These are phyloP conservation scores for Drosophila emarginata DNA, from an alignment of 2,888 invertebrate species.

Conservation along the genomic window DNA sequence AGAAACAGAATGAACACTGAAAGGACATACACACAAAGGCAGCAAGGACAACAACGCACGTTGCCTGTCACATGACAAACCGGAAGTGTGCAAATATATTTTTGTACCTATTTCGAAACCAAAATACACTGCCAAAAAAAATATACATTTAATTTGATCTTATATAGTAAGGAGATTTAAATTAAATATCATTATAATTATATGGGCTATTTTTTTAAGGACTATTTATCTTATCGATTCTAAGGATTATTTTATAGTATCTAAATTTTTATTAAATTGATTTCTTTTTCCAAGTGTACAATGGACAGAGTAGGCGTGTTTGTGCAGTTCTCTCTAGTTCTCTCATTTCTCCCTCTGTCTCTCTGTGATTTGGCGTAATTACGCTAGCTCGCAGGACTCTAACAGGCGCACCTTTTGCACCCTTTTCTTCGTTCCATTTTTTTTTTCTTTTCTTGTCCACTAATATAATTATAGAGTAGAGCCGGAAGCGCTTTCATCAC, in stretches of 20 bases:
- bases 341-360: not conserved
- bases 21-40: constrained; percentile 1
- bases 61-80: constrained; percentile 78
- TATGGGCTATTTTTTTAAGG: not conserved
- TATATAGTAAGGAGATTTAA: too few relatives aligned
- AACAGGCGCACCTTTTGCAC: constrained; percentile 40
- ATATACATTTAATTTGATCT: not conserved
- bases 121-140: constrained; percentile 31
- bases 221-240: not conserved
- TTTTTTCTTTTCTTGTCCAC: constrained; percentile 46
- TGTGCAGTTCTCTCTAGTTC: constrained; percentile 5
- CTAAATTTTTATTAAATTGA: not conserved
- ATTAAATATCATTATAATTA: not conserved
- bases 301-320: not conserved
- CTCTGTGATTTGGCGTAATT: constrained; percentile 45
- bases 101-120: constrained; percentile 16
- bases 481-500: constrained; percentile 79
- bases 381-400: constrained; percentile 37
- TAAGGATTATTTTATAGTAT: not conserved
- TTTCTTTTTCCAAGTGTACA: constrained; percentile 4
- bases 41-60: constrained; percentile 46
- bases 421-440: constrained; percentile 54
- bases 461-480: constrained; percentile 74
- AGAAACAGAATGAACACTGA: too few relatives aligned
- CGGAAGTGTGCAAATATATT: constrained; percentile 67